Base-by-base conservation (phyloP, 2,113 vertebrate species). In the Aldabrachelys gigantea region DNA sequence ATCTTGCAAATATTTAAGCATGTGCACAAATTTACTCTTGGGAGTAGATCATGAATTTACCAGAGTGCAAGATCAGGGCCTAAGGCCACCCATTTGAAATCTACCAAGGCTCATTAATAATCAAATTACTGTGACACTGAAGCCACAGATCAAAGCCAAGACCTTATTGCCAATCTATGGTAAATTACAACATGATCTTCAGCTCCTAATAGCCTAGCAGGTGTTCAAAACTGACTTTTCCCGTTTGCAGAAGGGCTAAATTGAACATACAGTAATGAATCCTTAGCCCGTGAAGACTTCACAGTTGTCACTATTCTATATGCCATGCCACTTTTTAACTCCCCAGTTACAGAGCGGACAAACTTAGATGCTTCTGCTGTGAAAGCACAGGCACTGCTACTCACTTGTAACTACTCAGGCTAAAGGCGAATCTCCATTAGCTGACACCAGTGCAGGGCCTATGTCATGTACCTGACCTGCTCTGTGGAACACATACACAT, bases 361-460 rank as follows among this genome's bases (percentile, higher is more conserved):
- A 22, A 50, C 13, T 38, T 24, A 50, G 78, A 17, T 17, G 44
- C 29, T 76, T 17, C 47, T 27, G 14, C 0, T 0, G 8, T 0
- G 1, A 75, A 57, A 17, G 41, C 78, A 57, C 19, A 88, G 4
- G 59, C 13, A 88, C 81, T 50, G 10, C 14, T 3, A 81, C 50
- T 52, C 56, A 62, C 57, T 62, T 62, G 27, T 27, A 25, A 44
- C 3, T 7, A 81, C 47, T n/a, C 25, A 10, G 81, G 21, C 17
- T 54, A 41, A 13, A 1, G 0, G 6, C 75, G 31, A 11, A 7
- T 47, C 75, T 47, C 2, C 12, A 31, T 53, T 24, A 49, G 25
- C 4, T 0, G 0, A 27, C 11, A 35, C 16, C 21, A 52, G 7
- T 24, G n/a, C 31, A 69, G 52, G 16, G 22, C 54, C 76, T 8